Conservation (phyloP, 1,140 invertebrate genomes). For the Euwallacea similis region DNA sequence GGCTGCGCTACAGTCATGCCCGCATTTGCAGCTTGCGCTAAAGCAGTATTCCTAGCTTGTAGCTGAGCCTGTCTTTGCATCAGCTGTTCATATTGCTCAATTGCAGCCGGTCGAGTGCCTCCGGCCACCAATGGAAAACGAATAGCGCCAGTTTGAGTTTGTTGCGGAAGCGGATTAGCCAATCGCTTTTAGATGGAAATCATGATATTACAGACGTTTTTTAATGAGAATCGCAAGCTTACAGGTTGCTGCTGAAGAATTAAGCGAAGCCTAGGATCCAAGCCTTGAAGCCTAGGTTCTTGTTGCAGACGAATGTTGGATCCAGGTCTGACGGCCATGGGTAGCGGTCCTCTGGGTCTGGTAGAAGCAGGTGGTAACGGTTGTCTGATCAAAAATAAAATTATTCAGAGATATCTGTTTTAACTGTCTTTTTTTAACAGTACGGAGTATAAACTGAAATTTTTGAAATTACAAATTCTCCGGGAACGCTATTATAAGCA, state of each 20-base stretch:
- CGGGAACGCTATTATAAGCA: too few species aligned
- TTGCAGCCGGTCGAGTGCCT: conserved; percentile 38
- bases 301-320: conserved; percentile 44
- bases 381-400: conserved; percentile 51
- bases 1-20: background rate
- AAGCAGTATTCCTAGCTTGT: conserved; percentile 34
- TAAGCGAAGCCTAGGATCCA: conserved; percentile 58
- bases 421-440: background rate
- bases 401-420: background rate
- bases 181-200: conserved; percentile 11
- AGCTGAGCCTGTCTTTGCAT: conserved; percentile 41
- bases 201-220: background rate
- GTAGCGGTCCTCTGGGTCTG: conserved; percentile 52
- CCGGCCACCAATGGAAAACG: conserved; percentile 36
- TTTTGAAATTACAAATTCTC: too few species aligned
- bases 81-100: conserved; percentile 49
- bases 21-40: conserved; percentile 16
- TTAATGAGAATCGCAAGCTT: conserved; percentile 1
- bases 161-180: conserved; percentile 37
- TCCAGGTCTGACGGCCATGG: conserved; percentile 39
- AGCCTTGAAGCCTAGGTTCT: conserved; percentile 52
- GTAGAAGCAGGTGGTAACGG: conserved; percentile 60
- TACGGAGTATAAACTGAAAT: background rate
- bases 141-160: conserved; percentile 33
- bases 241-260: conserved; percentile 55